A percentile compares a stretch with the other conserved stretches of the same genome.
Evolutionary conservation across 2,888 invertebrate species (phyloP).

Genomic region (Eristalinus sepulchralis): DNA sequence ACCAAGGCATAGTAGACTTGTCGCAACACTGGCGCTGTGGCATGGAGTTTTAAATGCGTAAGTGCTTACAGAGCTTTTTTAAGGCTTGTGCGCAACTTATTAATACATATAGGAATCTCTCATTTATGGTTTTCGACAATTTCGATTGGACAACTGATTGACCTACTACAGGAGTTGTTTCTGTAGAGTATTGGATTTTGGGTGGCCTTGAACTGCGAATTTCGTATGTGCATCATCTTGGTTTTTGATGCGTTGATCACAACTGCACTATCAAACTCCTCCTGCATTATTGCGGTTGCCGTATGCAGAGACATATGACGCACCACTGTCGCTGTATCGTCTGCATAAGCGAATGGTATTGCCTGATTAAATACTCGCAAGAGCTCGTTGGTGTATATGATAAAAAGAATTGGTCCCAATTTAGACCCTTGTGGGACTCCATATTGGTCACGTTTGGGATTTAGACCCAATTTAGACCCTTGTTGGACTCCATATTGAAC

Average conservation of each 20-base stretch:
- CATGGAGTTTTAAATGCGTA: no score
- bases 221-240: no score
- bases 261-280: not conserved
- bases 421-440: not conserved
- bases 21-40: no score
- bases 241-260: constrained; percentile 49
- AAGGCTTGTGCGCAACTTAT: no score
- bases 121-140: no score
- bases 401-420: not conserved
- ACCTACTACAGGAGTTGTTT: no score
- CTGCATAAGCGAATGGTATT: not conserved
- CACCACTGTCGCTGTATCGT: not conserved
- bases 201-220: no score
- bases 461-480: not conserved
- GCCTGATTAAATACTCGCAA: not conserved
- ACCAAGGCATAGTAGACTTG: no score
- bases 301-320: not conserved
- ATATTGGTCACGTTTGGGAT: not conserved
- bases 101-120: no score
- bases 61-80: no score
- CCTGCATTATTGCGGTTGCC: not conserved
- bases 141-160: no score
- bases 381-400: not conserved
- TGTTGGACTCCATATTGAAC: not conserved
- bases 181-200: no score